A percentile compares a stretch with the other conserved stretches of the same genome.
These are phyloP conservation scores for Agrochola macilenta DNA, from an alignment of 2,888 invertebrate species.

Conservation along the genomic window DNA sequence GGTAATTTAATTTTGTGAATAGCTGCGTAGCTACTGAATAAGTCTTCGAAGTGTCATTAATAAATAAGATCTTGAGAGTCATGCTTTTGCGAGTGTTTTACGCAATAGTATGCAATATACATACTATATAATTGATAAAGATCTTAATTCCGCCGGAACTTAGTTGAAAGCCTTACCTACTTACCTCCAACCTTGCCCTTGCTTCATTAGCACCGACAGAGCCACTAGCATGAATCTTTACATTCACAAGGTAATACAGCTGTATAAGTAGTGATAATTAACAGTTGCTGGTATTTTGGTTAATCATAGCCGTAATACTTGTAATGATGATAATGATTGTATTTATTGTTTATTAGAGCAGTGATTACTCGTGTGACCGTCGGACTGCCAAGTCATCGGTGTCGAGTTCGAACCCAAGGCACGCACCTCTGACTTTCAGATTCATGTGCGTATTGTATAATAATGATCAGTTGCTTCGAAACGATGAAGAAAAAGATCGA, in stretches of 20 bases:
- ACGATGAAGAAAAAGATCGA: too few species aligned
- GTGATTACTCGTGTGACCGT: too few species aligned
- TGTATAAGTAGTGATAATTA: neutral
- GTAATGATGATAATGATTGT: too few species aligned
- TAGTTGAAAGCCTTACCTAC: too few species aligned
- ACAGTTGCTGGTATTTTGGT: slow-evolving; percentile 8
- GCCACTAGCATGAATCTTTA: neutral
- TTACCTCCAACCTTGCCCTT: slow-evolving; percentile 22
- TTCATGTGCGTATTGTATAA: too few species aligned
- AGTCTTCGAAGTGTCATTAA: neutral
- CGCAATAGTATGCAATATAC: neutral
- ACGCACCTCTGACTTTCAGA: too few species aligned
- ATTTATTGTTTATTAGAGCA: neutral
- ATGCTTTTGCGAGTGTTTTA: neutral
- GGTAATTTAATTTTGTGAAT: too few species aligned
- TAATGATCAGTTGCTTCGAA: too few species aligned
- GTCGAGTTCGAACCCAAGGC: too few species aligned
- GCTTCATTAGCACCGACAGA: neutral
- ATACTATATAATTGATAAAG: neutral
- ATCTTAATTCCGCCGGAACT: slow-evolving; percentile 6
- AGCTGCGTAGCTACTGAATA: too few species aligned
- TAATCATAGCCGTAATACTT: slow-evolving; percentile 25
- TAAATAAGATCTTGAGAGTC: neutral
- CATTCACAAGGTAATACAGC: slow-evolving; percentile 30
- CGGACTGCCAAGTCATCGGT: too few species aligned